A percentile compares a stretch with the other conserved stretches of the same genome.
Evolutionary conservation across 2,113 vertebrate species (phyloP).

Genomic region (Sceloporus tristichus): DNA sequence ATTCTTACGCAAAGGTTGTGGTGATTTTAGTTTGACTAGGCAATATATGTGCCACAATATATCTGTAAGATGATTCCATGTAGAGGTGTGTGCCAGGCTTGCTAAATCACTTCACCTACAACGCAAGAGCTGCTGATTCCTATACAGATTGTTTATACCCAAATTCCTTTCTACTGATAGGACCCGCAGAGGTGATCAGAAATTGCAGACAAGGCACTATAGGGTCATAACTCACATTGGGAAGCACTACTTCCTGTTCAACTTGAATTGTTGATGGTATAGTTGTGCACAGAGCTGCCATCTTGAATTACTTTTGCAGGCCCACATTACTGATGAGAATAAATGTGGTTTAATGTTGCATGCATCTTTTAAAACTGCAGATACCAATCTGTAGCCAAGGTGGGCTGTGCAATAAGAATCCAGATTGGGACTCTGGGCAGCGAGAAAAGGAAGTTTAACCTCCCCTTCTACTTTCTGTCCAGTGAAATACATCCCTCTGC

Average conservation of each 20-base stretch:
- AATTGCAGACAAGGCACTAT: background rate
- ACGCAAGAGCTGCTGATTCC: background rate
- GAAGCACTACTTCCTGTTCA: background rate
- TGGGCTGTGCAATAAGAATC: too few relatives aligned
- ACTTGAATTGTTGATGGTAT: background rate
- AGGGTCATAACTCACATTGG: background rate
- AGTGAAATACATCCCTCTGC: too few relatives aligned
- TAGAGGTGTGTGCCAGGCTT: background rate
- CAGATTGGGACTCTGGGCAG: too few relatives aligned
- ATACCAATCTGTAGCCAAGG: too few relatives aligned
- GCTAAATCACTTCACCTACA: background rate
- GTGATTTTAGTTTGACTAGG: background rate
- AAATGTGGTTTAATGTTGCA: too few relatives aligned
- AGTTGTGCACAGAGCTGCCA: background rate
- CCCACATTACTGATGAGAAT: background rate
- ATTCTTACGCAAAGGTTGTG: background rate
- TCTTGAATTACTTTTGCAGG: background rate
- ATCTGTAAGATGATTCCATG: background rate
- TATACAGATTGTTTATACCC: too few relatives aligned
- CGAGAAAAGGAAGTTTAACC: too few relatives aligned
- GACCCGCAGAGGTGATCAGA: background rate
- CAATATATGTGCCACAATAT: too few relatives aligned
- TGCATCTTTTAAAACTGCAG: too few relatives aligned
- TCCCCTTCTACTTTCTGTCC: too few relatives aligned
- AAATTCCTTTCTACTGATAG: background rate